These are phyloP conservation scores for Leucosticte australis DNA, from an alignment of 2,113 vertebrate species.

Conservation along the genomic window DNA sequence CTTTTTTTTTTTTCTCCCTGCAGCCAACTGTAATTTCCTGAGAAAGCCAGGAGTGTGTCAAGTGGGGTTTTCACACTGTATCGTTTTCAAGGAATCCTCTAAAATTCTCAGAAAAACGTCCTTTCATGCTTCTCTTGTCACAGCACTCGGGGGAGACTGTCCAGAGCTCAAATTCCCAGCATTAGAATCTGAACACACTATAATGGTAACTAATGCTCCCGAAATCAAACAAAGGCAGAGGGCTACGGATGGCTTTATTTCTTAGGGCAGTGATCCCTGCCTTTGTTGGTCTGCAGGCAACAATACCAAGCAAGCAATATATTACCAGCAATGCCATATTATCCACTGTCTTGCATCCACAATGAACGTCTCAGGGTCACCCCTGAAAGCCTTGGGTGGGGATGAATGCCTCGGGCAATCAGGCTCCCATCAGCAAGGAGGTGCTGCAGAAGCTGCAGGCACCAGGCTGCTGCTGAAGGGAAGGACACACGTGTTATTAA, in stretches of 20 bases:
- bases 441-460: constrained; percentile 14
- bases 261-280: constrained; percentile 55
- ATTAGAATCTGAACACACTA: constrained; percentile 42
- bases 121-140: constrained; percentile 47
- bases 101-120: constrained; percentile 50
- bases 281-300: constrained; percentile 52
- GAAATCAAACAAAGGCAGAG: constrained; percentile 60
- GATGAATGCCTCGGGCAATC: constrained; percentile 20
- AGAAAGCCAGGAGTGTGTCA: constrained; percentile 11
- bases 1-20: neutral
- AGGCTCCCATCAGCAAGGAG: constrained; percentile 14
- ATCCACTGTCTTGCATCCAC: constrained; percentile 28
- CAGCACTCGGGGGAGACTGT: constrained; percentile 32
- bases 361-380: constrained; percentile 33
- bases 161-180: constrained; percentile 43
- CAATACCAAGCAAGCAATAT: constrained; percentile 27
- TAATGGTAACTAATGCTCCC: constrained; percentile 43
- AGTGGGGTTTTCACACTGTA: constrained; percentile 16
- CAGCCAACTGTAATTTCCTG: constrained; percentile 12
- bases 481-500: neutral
- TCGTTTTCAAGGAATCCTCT: constrained; percentile 42
- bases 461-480: neutral
- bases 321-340: constrained; percentile 35
- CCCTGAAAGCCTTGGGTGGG: constrained; percentile 42
- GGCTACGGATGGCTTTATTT: constrained; percentile 47